Percentiles rank a stretch among this genome's conserved stretches.
Evolutionary conservation across 2,113 vertebrate species (phyloP).

Genomic region (Macrotus californicus): DNA sequence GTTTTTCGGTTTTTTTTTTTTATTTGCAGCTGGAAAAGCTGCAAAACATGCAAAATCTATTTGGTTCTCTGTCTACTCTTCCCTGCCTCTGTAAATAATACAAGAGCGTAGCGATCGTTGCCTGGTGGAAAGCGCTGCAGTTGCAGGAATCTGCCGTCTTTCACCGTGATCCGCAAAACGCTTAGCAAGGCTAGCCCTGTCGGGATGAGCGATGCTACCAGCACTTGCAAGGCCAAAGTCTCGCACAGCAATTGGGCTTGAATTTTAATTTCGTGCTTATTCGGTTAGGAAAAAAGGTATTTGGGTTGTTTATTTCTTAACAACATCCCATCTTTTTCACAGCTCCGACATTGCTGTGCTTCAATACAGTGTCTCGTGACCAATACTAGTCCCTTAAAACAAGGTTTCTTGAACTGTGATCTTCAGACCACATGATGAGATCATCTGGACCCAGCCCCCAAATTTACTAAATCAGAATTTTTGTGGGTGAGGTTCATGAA

Average conservation of each 20-base stretch:
- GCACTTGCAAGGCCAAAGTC: not conserved
- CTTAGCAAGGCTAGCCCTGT: not conserved
- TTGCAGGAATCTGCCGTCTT: not conserved
- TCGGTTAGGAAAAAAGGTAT: not conserved
- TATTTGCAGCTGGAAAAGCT: not conserved
- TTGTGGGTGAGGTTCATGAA: not conserved
- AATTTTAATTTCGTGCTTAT: not conserved
- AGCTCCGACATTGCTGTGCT: not conserved
- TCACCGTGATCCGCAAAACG: not conserved
- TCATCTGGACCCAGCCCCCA: not conserved
- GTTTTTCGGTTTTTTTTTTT: not conserved
- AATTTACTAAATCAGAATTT: not conserved
- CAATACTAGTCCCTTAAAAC: not conserved
- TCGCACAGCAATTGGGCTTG: not conserved
- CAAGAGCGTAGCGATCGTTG: accelerated
- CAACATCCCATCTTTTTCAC: not conserved
- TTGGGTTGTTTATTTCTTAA: not conserved
- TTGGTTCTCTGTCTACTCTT: not conserved
- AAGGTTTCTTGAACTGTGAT: not conserved
- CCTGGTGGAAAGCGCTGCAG: not conserved
- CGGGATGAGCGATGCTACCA: not conserved
- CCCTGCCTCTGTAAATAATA: not conserved
- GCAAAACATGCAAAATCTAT: not conserved
- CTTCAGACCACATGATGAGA: not conserved
- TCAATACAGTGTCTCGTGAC: not conserved